Evolutionary conservation across 92 coral and sea anemone species (phyloP), one percentile per base, ranked within the genome.

Genomic region (Phymanthus crucifer): DNA sequence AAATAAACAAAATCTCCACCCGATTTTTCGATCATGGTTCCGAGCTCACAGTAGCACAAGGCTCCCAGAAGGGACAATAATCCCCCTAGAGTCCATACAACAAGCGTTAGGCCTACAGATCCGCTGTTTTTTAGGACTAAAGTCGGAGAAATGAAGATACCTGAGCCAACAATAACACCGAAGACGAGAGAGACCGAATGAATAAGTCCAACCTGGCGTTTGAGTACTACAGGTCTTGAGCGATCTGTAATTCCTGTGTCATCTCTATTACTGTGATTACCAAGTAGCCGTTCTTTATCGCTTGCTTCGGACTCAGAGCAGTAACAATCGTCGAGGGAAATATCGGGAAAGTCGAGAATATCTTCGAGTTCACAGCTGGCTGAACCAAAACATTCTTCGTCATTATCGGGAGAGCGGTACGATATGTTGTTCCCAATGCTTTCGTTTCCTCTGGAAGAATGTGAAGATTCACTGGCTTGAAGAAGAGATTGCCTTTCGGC

Each of bases 1-100:
- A 91, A 83, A 79, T 91, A 91, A 57, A 86, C 77, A 37, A 84
- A 91, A 36, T 91, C 92, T 2, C 92, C 95, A 26, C 95, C 95
- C 7, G 95, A 91, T 71, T 77, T 84, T 23, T 80, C 89, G 72
- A 91, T 82, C 83, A 91, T 72, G 19, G 95, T 88, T 35, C 95
- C 95, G 4, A 91, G 74, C 70, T 91, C 95, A 71, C 92, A 89
- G 79, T 91, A 91, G 36, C 92, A 85, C 79, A 91, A 40, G 14
- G 95, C 88, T 27, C 92, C 95, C 57, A 89, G 76, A 18, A 91
- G 70, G 18, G 86, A 79, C 18, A 91, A 54, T 4, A 84, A 19
- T 34, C 94, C 94, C 45, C 91, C 89, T 14, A 87, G 27, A 21
- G 75, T 89, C 94, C 94, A 90, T 13, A 90, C 79, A 17, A 87